These are phyloP conservation scores for Antheraea mylitta DNA, from an alignment of 1,140 invertebrate genomes.

Conservation along the genomic window DNA sequence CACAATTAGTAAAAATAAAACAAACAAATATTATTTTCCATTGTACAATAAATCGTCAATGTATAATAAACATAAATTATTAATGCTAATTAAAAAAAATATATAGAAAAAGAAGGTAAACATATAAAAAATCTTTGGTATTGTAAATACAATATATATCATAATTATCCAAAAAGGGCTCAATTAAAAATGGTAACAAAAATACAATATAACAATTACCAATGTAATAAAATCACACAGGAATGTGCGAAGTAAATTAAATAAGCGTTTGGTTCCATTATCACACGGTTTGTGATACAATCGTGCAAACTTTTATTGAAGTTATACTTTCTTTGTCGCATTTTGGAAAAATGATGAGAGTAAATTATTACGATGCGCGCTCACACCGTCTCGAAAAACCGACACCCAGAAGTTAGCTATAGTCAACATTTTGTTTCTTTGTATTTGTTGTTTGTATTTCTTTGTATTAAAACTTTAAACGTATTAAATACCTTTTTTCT, in stretches of 20 bases:
- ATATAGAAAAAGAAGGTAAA: slow-evolving; percentile 17
- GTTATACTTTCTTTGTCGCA: too few relatives aligned
- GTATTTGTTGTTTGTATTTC: too few relatives aligned
- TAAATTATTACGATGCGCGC: too few relatives aligned
- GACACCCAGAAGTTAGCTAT: too few relatives aligned
- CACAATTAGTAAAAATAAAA: neutral
- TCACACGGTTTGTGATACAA: slow-evolving; percentile 6
- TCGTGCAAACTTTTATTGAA: neutral
- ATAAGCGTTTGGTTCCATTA: neutral
- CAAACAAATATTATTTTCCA: neutral
- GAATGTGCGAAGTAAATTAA: slow-evolving; percentile 20
- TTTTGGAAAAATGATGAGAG: too few relatives aligned
- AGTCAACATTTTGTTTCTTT: too few relatives aligned
- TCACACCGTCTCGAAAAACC: too few relatives aligned
- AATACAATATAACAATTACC: neutral
- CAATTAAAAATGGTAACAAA: neutral
- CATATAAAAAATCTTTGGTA: slow-evolving; percentile 23
- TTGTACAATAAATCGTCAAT: too few relatives aligned
- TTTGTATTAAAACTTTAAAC: too few relatives aligned
- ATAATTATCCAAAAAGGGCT: neutral
- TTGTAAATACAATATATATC: slow-evolving; percentile 13
- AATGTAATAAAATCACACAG: slow-evolving; percentile 19
- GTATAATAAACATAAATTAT: too few relatives aligned
- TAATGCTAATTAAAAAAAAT: too few relatives aligned
- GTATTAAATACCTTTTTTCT: too few relatives aligned